Percentiles rank a stretch among this genome's conserved stretches.
Conservation (phyloP, 2,797 vertebrate species). For the Loriculus beryllinus region DNA sequence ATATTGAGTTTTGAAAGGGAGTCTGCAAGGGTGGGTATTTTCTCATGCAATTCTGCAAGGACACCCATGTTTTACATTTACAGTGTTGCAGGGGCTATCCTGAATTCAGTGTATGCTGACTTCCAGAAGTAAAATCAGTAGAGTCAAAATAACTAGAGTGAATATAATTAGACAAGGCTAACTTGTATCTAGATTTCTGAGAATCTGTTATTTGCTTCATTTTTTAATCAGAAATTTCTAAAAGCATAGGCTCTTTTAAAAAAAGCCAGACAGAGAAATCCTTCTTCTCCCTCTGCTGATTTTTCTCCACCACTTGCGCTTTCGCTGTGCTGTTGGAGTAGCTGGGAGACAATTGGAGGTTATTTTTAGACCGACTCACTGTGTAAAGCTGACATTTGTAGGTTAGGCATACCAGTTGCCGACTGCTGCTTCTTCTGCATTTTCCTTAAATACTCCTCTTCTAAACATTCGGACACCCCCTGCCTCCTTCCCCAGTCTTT, state of each 20-base stretch:
- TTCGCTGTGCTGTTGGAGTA: conserved; percentile 56
- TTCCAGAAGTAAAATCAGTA: conserved; percentile 34
- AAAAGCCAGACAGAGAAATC: conserved; percentile 21
- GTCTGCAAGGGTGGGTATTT: neutral
- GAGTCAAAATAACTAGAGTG: neutral
- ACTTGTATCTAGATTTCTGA: neutral
- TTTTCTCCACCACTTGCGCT: conserved; percentile 56
- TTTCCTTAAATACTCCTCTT: conserved; percentile 46
- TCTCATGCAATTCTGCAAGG: neutral
- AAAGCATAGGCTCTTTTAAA: neutral
- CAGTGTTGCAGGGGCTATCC: neutral
- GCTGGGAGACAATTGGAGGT: conserved; percentile 69
- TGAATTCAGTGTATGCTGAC: neutral
- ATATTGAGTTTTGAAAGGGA: neutral
- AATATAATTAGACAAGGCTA: conserved; percentile 1
- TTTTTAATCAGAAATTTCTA: conserved; percentile 17
- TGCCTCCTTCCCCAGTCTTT: neutral
- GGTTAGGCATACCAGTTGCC: conserved; percentile 52
- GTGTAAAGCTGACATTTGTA: conserved; percentile 71
- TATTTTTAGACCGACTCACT: conserved; percentile 63
- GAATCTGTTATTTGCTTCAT: neutral
- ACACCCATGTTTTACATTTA: conserved; percentile 14
- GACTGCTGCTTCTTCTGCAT: conserved; percentile 25
- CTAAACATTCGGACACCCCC: conserved; percentile 3
- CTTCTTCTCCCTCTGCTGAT: conserved; percentile 46